Base-by-base conservation (phyloP, 1,140 invertebrate species). In the Macrotrachela quadricornifera region DNA sequence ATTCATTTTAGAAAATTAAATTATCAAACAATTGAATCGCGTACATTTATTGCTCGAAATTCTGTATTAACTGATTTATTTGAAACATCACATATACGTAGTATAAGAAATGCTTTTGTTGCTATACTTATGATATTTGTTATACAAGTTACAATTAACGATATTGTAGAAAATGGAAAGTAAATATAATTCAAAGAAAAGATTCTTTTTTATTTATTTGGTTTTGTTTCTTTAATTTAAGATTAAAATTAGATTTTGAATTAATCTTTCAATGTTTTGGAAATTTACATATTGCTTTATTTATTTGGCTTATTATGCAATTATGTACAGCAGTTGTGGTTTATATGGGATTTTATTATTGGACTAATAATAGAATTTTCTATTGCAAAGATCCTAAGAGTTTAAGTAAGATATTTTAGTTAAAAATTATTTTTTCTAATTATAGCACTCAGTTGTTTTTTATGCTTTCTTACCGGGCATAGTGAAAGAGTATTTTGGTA, bases 41-140 rank as follows among this genome's bases (percentile, higher is more conserved):
- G 51, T 10, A 30, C 46, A 13, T 53, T 47, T 21, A 43, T 53
- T 30, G 46, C 46, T 11, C 30, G 51, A 46, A 48, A 54, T 30
- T 54, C 47, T 21, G 17, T 54, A 2, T 39, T 54, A 0, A 54
- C 46, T 11, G 79, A 81, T 36, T 71, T 87, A 36, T 76, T 83
- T 59, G 73, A 83, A 63, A 77, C 80, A 52, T 76, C 77, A 52
- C 83, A 88, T 65, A 79, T 86, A 55, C 73, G 74, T 60, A 81
- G 82, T 0, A 79, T 87, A 51, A 82, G 83, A 63, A 79, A 87
- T 67, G 79, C 86, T 49, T 85, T 84, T 66, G 73, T 80, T n/a
- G 79, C 79, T 43, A 79, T 80, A 57, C 71, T 86, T 17, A 73
- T 85, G 43, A 71, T 84, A 46, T 73, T 85, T 51, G 72, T 81